Evolutionary conservation across 2,888 invertebrate species (phyloP).

Genomic region (Tortricodes alternella): DNA sequence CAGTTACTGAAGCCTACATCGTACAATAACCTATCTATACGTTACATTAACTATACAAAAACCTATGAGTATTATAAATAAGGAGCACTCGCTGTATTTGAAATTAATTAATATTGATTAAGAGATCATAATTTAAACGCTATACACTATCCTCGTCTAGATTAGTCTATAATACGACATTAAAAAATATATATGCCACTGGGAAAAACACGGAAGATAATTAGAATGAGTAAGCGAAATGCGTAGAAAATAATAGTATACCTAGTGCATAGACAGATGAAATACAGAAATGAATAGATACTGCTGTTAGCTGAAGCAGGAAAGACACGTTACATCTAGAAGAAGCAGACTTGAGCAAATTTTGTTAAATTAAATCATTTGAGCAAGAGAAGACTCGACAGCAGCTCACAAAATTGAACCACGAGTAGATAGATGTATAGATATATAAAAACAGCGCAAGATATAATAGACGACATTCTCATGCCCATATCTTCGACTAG

Average conservation of each 20-base stretch:
- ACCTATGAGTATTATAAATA: conserved; percentile 83
- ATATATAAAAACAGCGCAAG: conserved; percentile 45
- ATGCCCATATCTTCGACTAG: conserved; percentile 76
- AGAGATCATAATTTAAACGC: conserved; percentile 81
- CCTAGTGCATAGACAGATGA: conserved; percentile 9
- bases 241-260: conserved; percentile 38
- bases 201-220: conserved; percentile 54
- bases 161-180: conserved; percentile 76
- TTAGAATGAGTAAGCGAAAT: conserved; percentile 49
- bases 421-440: conserved; percentile 38
- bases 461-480: conserved; percentile 67
- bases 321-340: conserved; percentile 29
- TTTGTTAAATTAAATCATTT: conserved; percentile 75
- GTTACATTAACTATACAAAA: conserved; percentile 67
- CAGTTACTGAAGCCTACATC: conserved; percentile 51
- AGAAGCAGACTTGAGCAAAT: conserved; percentile 76
- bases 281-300: not conserved
- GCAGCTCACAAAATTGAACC: conserved; percentile 63
- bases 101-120: conserved; percentile 82
- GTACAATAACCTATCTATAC: conserved; percentile 26
- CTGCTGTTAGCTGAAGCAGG: conserved; percentile 2
- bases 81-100: conserved; percentile 67
- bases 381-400: conserved; percentile 77
- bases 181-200: conserved; percentile 68
- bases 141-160: conserved; percentile 72